Conservation (phyloP, 2,113 vertebrate species). For the Chloebia gouldiae region DNA sequence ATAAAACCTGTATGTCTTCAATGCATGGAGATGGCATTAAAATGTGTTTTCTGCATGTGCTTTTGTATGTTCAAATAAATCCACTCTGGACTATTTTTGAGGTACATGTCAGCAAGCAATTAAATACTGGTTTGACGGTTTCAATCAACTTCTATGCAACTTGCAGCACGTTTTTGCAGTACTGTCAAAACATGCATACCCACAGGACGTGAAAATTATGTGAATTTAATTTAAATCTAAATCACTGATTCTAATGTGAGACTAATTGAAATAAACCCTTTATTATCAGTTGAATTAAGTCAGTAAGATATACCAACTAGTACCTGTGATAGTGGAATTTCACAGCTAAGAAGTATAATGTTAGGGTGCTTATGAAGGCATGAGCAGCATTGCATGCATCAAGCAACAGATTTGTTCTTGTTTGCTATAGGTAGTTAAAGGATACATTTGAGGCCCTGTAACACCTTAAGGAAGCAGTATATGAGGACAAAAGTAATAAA, state of each 20-base stretch:
- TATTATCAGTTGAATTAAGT: neutral
- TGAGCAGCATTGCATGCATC: neutral
- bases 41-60: neutral
- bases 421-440: neutral
- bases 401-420: neutral
- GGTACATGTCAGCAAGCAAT: neutral
- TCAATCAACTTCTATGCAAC: neutral
- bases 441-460: neutral
- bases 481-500: neutral
- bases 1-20: neutral
- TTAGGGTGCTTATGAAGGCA: neutral
- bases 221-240: neutral
- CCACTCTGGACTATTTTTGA: neutral
- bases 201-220: neutral
- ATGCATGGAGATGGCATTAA: neutral
- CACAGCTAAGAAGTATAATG: neutral
- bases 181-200: neutral
- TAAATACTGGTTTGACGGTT: neutral
- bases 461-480: neutral
- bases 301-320: neutral
- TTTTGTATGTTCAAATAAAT: neutral
- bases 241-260: neutral
- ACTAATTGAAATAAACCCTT: conserved; percentile 5
- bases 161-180: neutral
- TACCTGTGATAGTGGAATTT: neutral